Conservation (phyloP, 2,888 invertebrate species). For the Andrena dorsata region DNA sequence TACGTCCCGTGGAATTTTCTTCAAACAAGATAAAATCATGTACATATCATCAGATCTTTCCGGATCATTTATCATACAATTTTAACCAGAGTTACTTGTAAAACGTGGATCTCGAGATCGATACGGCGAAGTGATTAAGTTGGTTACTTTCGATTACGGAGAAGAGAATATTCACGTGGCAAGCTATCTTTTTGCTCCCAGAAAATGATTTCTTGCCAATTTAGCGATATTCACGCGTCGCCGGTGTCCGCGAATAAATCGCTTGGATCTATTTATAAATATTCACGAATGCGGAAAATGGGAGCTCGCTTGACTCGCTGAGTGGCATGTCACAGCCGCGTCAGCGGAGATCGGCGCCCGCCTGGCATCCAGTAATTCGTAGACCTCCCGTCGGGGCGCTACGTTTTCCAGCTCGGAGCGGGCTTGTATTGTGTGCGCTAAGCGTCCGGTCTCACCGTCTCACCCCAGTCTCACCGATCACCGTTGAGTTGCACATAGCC, state of each 20-base stretch:
- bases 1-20: neutral
- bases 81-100: slow-evolving; percentile 1
- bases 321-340: slow-evolving; percentile 79
- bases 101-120: slow-evolving; percentile 41
- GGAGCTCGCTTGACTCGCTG: slow-evolving; percentile 54
- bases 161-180: neutral
- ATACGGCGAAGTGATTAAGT: slow-evolving; percentile 38
- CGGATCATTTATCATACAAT: neutral
- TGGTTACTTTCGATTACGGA: neutral
- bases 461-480: slow-evolving; percentile 38
- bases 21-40: neutral
- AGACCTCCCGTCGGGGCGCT: slow-evolving; percentile 62
- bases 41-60: neutral
- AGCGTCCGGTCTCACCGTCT: slow-evolving; percentile 63
- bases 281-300: slow-evolving; percentile 14
- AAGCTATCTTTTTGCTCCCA: neutral
- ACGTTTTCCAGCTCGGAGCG: slow-evolving; percentile 60
- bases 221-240: neutral
- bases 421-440: slow-evolving; percentile 55
- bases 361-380: slow-evolving; percentile 74
- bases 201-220: slow-evolving; percentile 7
- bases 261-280: neutral
- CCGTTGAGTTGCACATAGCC: slow-evolving; percentile 48
- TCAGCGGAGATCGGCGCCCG: slow-evolving; percentile 79
- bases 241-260: neutral